phyloP scores from a whole-genome alignment of 2,888 invertebrate genomes.

The Acleris emargana region DNA sequence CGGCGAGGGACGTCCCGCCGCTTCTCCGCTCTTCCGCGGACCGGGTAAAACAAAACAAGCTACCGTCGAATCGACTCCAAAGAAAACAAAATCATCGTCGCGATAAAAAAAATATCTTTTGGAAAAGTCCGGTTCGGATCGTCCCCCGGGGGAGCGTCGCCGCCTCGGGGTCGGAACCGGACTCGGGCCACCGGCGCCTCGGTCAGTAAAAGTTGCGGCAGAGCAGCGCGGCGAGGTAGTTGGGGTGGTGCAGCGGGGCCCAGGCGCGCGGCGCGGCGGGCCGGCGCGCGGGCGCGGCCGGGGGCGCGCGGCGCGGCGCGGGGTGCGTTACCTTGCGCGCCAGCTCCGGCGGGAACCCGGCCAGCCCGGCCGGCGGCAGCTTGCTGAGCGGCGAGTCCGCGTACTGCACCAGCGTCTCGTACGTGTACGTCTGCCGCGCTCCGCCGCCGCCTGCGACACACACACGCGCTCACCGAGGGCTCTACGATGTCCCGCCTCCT shows the following conservation, averaged over 20 bases:
- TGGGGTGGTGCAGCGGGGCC: slow-evolving; percentile 69
- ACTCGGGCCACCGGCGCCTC: slow-evolving; percentile 15
- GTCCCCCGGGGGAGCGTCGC: background rate
- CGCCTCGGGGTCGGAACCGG: slow-evolving; percentile 8
- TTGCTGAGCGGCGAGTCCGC: slow-evolving; percentile 82
- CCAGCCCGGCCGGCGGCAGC: slow-evolving; percentile 78
- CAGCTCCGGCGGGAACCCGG: slow-evolving; percentile 77
- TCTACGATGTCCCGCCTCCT: background rate
- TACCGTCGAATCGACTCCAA: slow-evolving; percentile 21
- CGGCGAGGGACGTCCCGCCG: slow-evolving; percentile 35
- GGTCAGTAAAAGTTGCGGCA: slow-evolving; percentile 77
- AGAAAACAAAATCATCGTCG: slow-evolving; percentile 28
- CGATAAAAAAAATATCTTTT: slow-evolving; percentile 19
- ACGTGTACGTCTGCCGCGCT: slow-evolving; percentile 76
- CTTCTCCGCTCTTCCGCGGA: slow-evolving; percentile 19
- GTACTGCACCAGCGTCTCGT: slow-evolving; percentile 82
- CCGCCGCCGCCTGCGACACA: slow-evolving; percentile 56
- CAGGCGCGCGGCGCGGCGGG: slow-evolving; percentile 54
- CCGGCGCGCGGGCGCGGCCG: slow-evolving; percentile 47
- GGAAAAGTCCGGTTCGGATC: background rate
- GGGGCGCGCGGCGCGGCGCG: slow-evolving; percentile 46
- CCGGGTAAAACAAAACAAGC: slow-evolving; percentile 2
- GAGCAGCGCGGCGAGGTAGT: slow-evolving; percentile 76
- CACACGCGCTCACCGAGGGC: slow-evolving; percentile 20
- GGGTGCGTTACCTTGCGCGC: slow-evolving; percentile 79